Evolutionary conservation across 2,888 invertebrate species (phyloP).

Genomic region (Branchellion lobata): DNA sequence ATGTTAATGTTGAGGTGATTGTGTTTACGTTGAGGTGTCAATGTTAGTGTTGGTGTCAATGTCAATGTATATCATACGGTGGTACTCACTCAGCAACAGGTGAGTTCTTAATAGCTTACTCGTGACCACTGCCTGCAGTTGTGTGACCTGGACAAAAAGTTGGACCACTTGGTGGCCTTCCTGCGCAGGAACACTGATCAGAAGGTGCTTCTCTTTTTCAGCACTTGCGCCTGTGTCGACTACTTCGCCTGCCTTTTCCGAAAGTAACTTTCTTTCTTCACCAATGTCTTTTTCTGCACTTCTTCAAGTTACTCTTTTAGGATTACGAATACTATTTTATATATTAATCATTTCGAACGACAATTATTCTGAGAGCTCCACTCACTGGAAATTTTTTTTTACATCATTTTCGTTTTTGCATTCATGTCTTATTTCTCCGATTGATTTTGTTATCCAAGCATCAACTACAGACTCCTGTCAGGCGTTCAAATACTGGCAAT

Average conservation of each 20-base stretch:
- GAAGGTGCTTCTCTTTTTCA: constrained; percentile 79
- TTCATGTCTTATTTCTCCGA: too few relatives aligned
- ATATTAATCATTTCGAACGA: too few relatives aligned
- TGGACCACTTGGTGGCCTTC: constrained; percentile 77
- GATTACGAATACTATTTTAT: neutral
- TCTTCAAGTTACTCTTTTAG: neutral
- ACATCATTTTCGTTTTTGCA: too few relatives aligned
- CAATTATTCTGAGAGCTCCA: too few relatives aligned
- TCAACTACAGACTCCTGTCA: constrained; percentile 64
- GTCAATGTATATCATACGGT: too few relatives aligned
- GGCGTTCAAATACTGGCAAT: constrained; percentile 71
- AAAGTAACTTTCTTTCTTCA: constrained; percentile 52
- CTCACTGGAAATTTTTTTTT: too few relatives aligned
- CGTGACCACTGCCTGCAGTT: constrained; percentile 54
- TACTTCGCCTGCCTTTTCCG: constrained; percentile 77
- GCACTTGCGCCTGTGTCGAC: constrained; percentile 93
- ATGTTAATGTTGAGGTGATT: too few relatives aligned
- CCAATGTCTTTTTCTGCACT: neutral
- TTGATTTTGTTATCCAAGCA: too few relatives aligned
- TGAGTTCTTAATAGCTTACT: too few relatives aligned
- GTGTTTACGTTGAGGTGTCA: too few relatives aligned
- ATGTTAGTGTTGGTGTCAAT: too few relatives aligned
- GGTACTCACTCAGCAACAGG: too few relatives aligned
- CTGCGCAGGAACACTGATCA: constrained; percentile 67
- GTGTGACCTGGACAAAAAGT: constrained; percentile 69